Evolutionary conservation across 2,888 invertebrate species (phyloP), one percentile per base, ranked within the genome.

Genomic region (Diaperis boleti): DNA sequence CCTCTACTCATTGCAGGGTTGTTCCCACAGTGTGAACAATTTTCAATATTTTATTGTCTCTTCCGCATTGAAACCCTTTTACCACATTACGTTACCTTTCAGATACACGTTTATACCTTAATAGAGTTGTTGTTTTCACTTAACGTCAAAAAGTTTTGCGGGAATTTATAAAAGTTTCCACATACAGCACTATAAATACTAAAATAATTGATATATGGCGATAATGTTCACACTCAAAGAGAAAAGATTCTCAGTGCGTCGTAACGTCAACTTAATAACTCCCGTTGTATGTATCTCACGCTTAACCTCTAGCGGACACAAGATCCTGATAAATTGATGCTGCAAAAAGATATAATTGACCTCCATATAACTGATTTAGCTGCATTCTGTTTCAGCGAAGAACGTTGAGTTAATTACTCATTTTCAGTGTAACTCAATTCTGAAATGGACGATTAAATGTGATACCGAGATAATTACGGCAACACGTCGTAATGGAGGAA

Each of bases 321-420:
- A 57, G 67, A 71, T 67, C 69, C 64, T 71, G 68, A 71, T 66
- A 71, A 69, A 69, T 69, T 47, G 65, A 35, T 37, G 33, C 37
- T 39, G 63, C 59, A 60, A 55, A 50, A 56, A 56, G 59, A 59
- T 62, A 56, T 63, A 66, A 66, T 66, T 66, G 63, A 66, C 66
- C 66, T 52, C 33, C 45, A 31, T 54, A 18, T 61, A 54, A 54
- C 54, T 47, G 61, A 61, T 61, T 61, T 54, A 31, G 61, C 35
- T 57, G 57, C 44, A 44, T 60, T 60, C 52, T 31, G 39, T 60
- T 60, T 60, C 60, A 59, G 18, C 29, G 20, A 29, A 20, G 44
- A 44, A 45, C 44, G 22, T n/a, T 33, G 37, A 13, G 39, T 26
- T 60, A 52, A 60, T 60, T 60, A 60, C 60, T 61, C 61, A 61